A percentile compares a stretch with the other conserved stretches of the same genome.
Evolutionary conservation across 2,113 vertebrate species (phyloP).

Genomic region (Neotoma lepida): DNA sequence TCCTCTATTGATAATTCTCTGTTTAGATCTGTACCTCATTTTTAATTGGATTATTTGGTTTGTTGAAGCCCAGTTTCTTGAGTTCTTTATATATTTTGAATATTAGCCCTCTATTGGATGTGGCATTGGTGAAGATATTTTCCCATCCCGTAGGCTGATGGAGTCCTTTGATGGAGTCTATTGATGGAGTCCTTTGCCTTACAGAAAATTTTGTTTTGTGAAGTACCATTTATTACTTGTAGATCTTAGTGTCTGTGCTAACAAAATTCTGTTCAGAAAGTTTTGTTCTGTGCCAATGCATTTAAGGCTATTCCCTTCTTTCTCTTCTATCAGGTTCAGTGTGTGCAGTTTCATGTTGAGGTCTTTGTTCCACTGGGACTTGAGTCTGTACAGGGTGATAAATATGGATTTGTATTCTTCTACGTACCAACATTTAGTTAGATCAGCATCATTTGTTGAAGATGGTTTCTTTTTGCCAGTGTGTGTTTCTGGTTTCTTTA

Average conservation of each 20-base stretch:
- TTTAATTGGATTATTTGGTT: too few relatives aligned
- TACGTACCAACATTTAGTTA: not conserved
- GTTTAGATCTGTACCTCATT: too few relatives aligned
- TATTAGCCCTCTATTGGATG: too few relatives aligned
- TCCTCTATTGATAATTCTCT: too few relatives aligned
- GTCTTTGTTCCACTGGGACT: not conserved
- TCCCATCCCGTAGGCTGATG: too few relatives aligned
- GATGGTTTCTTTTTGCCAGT: not conserved
- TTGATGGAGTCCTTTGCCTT: too few relatives aligned
- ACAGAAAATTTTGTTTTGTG: too few relatives aligned
- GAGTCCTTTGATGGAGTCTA: too few relatives aligned
- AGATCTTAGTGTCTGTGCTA: not conserved
- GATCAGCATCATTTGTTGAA: not conserved
- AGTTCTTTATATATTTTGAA: too few relatives aligned
- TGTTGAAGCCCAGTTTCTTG: too few relatives aligned
- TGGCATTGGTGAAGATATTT: too few relatives aligned
- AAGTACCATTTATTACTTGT: too few relatives aligned
- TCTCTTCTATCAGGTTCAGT: not conserved
- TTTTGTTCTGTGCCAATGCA: not conserved
- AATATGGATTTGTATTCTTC: not conserved
- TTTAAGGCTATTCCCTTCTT: not conserved
- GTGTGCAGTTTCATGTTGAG: not conserved
- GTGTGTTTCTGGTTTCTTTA: not conserved
- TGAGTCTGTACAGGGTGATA: not conserved
- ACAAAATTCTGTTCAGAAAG: not conserved